Evolutionary conservation across 1,140 invertebrate genomes (phyloP), one percentile per base, ranked within the genome.

Genomic region (Drosophila melanica): DNA sequence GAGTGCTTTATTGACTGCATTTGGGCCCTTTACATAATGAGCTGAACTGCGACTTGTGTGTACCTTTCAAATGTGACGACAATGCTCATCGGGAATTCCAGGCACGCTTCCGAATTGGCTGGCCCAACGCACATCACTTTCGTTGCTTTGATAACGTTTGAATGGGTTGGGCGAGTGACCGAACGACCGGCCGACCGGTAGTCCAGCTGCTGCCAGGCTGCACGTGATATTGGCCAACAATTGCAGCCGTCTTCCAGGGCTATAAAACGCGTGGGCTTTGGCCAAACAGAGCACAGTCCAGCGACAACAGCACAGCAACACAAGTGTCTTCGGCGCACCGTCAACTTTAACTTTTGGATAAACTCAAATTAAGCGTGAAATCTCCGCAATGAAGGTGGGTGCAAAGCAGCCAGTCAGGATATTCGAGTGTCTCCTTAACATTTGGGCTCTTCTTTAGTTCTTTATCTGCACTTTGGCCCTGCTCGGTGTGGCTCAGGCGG

Each of bases 341-440:
- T 62, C 73, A 65, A 70, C 60, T 62, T 72, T 54, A 59, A 55
- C 44, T 77, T 87, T 89, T 80, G 86, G 86, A 90, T 87, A 68
- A 65, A 44, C 55, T 70, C 62, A 75, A 74, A 75, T 51, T 54
- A 91, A 91, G 77, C 71, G 68, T 75, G 90, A 86, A 91, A 91
- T 91, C 82, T 81, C 79, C 75, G 58, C 12, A 81, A 91, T 91
- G 90, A 91, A 91, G 90, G 90, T 90, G 42, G 18, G 70, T 54
- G 5, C 11, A 4, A 18, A 48, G 11, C 20, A n/a, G 42, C n/a
- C n/a, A 2, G 6, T 7, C 16, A 3, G 10, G 20, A 11, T 14
- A n/a, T 12, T 7, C 0, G n/a, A 10, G 5, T 18, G 35, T 4
- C 16, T 20, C 33, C 33, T 23, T 55, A 44, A 54, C 23, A 12